Evolutionary conservation across 2,888 invertebrate genomes (phyloP).

Genomic region (Pherbina coryleti): DNA sequence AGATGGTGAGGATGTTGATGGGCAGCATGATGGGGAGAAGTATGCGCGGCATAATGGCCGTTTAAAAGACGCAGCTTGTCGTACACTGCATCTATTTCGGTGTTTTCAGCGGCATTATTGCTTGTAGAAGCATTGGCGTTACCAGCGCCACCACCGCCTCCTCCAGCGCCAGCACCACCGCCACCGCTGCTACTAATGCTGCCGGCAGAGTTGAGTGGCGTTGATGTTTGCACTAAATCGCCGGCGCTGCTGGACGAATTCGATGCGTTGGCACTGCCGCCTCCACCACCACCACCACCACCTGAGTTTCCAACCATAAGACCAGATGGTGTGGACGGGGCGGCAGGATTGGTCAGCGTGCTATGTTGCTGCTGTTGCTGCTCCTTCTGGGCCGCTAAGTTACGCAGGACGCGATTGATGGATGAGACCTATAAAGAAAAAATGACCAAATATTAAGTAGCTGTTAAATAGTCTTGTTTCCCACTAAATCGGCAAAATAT

Average conservation of each 20-base stretch:
- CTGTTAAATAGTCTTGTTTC: too few species aligned
- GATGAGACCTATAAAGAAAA: conserved; percentile 60
- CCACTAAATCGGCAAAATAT: too few species aligned
- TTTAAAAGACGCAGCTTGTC: conserved; percentile 66
- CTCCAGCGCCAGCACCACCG: conserved; percentile 57
- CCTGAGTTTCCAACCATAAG: conserved; percentile 1
- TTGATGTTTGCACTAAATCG: conserved; percentile 58
- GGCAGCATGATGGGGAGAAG: conserved; percentile 48
- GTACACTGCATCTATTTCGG: conserved; percentile 57
- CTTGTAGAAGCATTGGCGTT: conserved; percentile 52
- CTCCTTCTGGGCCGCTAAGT: conserved; percentile 94
- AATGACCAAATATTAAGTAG: too few species aligned
- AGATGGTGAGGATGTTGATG: conserved; percentile 50
- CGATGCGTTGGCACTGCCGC: conserved; percentile 27
- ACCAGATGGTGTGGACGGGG: background rate
- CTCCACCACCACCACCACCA: conserved; percentile 43
- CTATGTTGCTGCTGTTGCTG: conserved; percentile 56
- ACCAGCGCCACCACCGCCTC: conserved; percentile 53
- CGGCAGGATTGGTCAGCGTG: background rate
- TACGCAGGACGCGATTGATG: conserved; percentile 96
- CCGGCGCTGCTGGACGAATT: conserved; percentile 22
- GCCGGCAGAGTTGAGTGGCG: conserved; percentile 63
- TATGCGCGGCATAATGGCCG: conserved; percentile 46
- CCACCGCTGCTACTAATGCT: conserved; percentile 59
- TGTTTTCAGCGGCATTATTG: conserved; percentile 21